Base-by-base conservation (phyloP, 2,888 invertebrate species). In the Pyrocoelia pectoralis region DNA sequence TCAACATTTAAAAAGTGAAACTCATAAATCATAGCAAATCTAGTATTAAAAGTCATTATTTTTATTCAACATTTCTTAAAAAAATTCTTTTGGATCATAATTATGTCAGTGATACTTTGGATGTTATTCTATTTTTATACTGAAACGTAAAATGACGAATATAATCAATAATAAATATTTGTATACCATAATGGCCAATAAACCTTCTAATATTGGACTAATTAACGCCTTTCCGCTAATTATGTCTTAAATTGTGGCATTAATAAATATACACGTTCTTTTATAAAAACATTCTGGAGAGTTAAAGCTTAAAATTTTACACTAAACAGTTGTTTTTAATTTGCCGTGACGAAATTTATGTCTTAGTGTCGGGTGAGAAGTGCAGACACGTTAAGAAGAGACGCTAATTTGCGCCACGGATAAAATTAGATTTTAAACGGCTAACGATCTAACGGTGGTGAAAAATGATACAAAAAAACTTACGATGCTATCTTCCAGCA, bases 391-490 rank as follows among this genome's bases (percentile, higher is more conserved):
- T 76, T 76, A 73, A 74, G 77, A 75, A 74, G 79, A 78, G 79
- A 78, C 77, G 76, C 79, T 81, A 81, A 81, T 81, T 81, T 81
- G 80, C 80, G 80, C 78, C 77, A 66, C 68, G 63, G 79, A 79
- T 80, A 70, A 75, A 81, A 81, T 81, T 81, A 81, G 81, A 81
- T 79, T 80, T 81, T 81, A 81, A 80, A 80, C 80, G 78, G 75
- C 77, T 81, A 80, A 81, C 80, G 81, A 80, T 79, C 77, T 73
- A 24, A 71, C 72, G 55, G 76, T 78, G 77, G 75, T 79, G 80
- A 80, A 80, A 80, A 80, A 80, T 79, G 77, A 79, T 70, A 72
- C 72, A 72, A 76, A 76, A n/a, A 76, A 76, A 73, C 61, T 55
- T 67, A 63, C 69, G 65, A 65, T 59, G 63, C 72, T 71, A 72